Conservation (phyloP, 2,113 vertebrate species). For the Pteruthius melanotis region DNA sequence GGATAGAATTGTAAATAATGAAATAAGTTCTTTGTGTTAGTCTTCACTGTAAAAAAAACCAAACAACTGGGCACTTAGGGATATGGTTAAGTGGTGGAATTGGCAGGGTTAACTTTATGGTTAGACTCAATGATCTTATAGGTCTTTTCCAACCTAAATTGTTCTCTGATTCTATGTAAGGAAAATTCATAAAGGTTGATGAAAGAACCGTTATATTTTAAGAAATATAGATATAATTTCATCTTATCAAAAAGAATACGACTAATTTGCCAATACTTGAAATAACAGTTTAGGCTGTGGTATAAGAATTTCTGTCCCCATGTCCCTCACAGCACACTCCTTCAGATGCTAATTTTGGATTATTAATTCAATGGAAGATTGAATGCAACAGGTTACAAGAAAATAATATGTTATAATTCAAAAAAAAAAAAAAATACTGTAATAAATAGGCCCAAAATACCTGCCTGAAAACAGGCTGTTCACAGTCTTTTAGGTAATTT, state of each 20-base stretch:
- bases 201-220: not conserved
- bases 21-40: not conserved
- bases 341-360: not conserved
- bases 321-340: not conserved
- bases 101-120: not conserved
- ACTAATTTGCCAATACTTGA: not conserved
- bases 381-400: not conserved
- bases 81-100: not conserved
- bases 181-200: not conserved
- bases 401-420: not conserved
- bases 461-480: not conserved
- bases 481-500: not conserved
- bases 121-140: not conserved
- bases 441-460: not conserved
- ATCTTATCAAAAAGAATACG: not conserved
- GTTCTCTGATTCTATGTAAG: not conserved
- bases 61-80: too few species aligned
- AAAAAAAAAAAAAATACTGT: not conserved
- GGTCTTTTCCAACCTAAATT: not conserved
- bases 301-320: not conserved
- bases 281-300: not conserved
- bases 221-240: not conserved
- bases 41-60: not conserved
- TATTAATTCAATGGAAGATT: not conserved
- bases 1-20: not conserved